Conservation (phyloP, 2,113 vertebrate genomes). For the Euleptes europaea region DNA sequence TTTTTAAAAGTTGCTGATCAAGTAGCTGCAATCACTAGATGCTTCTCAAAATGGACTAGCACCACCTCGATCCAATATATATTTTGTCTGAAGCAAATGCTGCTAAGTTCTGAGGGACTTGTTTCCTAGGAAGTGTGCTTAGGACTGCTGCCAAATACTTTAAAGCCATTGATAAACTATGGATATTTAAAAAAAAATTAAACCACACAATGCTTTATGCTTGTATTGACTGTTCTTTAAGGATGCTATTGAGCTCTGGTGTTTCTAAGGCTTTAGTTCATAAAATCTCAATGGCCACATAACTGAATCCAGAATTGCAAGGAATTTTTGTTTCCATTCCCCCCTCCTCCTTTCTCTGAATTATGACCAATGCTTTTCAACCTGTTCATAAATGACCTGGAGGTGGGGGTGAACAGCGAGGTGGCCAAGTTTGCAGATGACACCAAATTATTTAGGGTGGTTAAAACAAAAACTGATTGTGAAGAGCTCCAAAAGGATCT, state of each 20-base stretch:
- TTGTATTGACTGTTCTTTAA: conserved; percentile 28
- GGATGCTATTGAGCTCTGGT: conserved; percentile 10
- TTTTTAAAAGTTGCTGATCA: conserved; percentile 12
- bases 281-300: background rate
- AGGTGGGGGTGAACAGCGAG: too few relatives aligned
- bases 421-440: too few relatives aligned
- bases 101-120: background rate
- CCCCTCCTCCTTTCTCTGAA: too few relatives aligned
- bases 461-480: too few relatives aligned
- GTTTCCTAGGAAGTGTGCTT: background rate
- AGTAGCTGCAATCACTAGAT: conserved; percentile 7
- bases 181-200: background rate
- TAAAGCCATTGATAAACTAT: conserved; percentile 15
- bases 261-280: background rate
- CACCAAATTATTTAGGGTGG: too few relatives aligned
- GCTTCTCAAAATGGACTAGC: conserved; percentile 32
- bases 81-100: background rate
- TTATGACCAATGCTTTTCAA: too few relatives aligned
- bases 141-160: background rate
- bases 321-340: background rate
- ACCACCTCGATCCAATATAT: background rate
- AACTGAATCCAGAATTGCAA: background rate
- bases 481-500: too few relatives aligned
- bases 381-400: too few relatives aligned
- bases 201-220: background rate